These are phyloP conservation scores for Poicephalus gulielmi DNA, from an alignment of 2,113 vertebrate genomes.

Conservation along the genomic window DNA sequence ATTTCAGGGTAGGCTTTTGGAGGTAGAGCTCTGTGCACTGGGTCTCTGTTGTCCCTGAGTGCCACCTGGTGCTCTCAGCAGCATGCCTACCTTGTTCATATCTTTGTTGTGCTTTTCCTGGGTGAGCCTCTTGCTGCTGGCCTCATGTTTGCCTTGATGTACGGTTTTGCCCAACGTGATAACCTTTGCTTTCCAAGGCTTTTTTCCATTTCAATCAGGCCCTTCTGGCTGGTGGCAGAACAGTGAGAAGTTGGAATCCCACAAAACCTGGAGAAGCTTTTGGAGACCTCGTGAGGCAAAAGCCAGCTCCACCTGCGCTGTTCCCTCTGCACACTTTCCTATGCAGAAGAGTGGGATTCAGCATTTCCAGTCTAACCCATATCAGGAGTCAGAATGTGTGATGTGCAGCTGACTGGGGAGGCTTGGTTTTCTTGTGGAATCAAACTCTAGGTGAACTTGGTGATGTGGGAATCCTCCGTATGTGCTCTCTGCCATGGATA, in stretches of 20 bases:
- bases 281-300: not conserved
- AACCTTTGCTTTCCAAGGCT: not conserved
- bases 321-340: not conserved
- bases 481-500: not conserved
- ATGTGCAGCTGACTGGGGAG: not conserved
- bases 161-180: rapidly evolving
- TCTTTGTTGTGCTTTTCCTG: rapidly evolving
- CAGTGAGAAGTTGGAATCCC: not conserved
- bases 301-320: not conserved
- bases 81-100: rapidly evolving
- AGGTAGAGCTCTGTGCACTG: not conserved
- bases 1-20: not conserved
- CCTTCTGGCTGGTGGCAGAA: not conserved
- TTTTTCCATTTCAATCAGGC: not conserved
- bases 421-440: not conserved
- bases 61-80: slow-evolving; percentile 21
- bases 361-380: not conserved
- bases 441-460: not conserved
- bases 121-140: not conserved
- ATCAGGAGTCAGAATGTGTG: rapidly evolving
- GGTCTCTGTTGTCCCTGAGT: not conserved
- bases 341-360: not conserved
- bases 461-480: not conserved
- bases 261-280: not conserved
- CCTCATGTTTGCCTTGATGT: rapidly evolving